Evolutionary conservation across 2,797 vertebrate species (phyloP).

Genomic region (Dicrostonyx torquatus): DNA sequence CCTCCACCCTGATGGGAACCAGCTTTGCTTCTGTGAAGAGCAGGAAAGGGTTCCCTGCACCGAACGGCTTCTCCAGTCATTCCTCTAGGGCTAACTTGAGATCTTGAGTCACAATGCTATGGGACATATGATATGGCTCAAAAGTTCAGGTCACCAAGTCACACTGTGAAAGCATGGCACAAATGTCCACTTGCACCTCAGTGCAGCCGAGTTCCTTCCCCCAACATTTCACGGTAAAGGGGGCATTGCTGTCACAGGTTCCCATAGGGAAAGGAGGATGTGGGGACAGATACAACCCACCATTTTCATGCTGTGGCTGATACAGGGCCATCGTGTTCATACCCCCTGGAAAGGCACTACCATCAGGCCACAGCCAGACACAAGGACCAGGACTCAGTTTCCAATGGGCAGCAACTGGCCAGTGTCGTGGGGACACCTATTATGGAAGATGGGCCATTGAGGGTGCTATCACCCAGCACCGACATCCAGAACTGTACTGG

Average conservation of each 20-base stretch:
- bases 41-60: neutral
- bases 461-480: neutral
- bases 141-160: neutral
- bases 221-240: neutral
- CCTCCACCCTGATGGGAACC: neutral
- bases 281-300: neutral
- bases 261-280: neutral
- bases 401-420: neutral
- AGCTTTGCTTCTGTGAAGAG: neutral
- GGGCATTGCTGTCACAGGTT: neutral
- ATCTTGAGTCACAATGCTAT: no score
- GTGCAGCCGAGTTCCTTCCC: neutral
- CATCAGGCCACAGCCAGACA: neutral
- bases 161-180: no score
- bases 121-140: neutral
- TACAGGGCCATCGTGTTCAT: neutral
- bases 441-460: neutral
- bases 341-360: neutral
- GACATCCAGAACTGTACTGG: neutral
- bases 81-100: rapidly evolving
- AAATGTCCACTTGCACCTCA: neutral
- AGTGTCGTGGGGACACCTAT: rapidly evolving
- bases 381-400: neutral
- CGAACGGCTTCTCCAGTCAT: neutral
- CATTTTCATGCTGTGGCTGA: neutral